Percentiles rank a stretch among this genome's conserved stretches.
Evolutionary conservation across 2,113 vertebrate species (phyloP).

Genomic region (Acrocephalus kingi): DNA sequence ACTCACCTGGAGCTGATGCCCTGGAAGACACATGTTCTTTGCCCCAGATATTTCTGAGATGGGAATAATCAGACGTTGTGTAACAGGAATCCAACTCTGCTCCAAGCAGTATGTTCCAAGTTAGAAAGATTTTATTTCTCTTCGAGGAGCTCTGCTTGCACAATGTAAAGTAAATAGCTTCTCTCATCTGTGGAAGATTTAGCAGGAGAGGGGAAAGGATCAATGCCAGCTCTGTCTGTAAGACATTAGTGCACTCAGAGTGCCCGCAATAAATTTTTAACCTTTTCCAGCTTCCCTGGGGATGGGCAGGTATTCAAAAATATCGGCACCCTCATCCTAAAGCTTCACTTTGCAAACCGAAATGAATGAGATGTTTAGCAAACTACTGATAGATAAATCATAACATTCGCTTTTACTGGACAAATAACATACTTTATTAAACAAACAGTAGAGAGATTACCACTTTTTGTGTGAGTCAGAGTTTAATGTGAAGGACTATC

Average conservation of each 20-base stretch:
- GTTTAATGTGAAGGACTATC: background rate
- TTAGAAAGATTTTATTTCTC: slow-evolving; percentile 17
- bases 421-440: background rate
- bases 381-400: background rate
- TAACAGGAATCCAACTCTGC: slow-evolving; percentile 1
- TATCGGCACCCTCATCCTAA: background rate
- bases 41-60: slow-evolving; percentile 24
- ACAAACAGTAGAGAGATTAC: background rate
- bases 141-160: background rate
- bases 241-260: background rate
- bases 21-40: background rate
- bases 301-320: background rate
- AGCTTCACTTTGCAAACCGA: background rate
- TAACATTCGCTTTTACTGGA: background rate
- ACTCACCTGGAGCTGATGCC: background rate
- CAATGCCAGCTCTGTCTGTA: background rate
- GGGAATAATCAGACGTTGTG: background rate
- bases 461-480: background rate
- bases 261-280: slow-evolving; percentile 12
- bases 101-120: background rate
- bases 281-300: slow-evolving; percentile 6
- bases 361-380: slow-evolving; percentile 31
- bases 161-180: background rate
- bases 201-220: background rate
- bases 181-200: background rate